Conservation (phyloP, 2,888 invertebrate species). For the Caenorhabditis imperialis region DNA sequence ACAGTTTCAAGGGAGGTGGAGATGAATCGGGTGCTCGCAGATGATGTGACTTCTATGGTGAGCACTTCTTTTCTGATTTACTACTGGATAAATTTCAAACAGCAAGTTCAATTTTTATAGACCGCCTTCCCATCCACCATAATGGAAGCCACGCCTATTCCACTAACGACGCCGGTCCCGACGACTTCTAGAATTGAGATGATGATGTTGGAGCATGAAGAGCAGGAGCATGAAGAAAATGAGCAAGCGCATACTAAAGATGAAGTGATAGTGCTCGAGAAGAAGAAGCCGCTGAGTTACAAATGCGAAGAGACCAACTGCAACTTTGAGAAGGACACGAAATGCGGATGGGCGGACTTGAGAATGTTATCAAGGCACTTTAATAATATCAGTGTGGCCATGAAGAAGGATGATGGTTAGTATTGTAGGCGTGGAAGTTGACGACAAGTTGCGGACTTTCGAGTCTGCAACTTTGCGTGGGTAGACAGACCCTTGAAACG, state of each 20-base stretch:
- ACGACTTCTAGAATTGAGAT: conserved; percentile 5
- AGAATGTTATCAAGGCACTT: conserved; percentile 59
- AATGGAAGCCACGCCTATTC: no score
- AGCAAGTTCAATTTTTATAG: no score
- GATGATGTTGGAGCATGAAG: conserved; percentile 12
- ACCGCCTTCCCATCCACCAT: no score
- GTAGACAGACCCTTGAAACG: no score
- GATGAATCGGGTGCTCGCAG: conserved; percentile 41
- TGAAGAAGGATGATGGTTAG: conserved; percentile 63
- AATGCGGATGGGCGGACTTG: conserved; percentile 65
- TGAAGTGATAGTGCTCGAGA: conserved; percentile 21
- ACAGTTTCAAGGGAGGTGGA: conserved; percentile 41
- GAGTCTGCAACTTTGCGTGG: no score
- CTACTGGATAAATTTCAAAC: no score
- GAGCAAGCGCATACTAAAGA: no score
- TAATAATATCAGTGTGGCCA: conserved; percentile 68
- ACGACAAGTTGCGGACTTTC: neutral
- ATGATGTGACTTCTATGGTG: conserved; percentile 32
- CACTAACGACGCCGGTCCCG: no score
- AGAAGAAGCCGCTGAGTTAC: neutral
- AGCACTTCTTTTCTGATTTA: no score
- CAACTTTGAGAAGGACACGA: conserved; percentile 52
- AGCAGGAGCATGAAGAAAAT: conserved; percentile 9
- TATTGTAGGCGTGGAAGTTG: neutral
- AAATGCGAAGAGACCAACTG: conserved; percentile 45